Conservation (phyloP, 2,797 vertebrate genomes). For the Liparis tanakae region DNA sequence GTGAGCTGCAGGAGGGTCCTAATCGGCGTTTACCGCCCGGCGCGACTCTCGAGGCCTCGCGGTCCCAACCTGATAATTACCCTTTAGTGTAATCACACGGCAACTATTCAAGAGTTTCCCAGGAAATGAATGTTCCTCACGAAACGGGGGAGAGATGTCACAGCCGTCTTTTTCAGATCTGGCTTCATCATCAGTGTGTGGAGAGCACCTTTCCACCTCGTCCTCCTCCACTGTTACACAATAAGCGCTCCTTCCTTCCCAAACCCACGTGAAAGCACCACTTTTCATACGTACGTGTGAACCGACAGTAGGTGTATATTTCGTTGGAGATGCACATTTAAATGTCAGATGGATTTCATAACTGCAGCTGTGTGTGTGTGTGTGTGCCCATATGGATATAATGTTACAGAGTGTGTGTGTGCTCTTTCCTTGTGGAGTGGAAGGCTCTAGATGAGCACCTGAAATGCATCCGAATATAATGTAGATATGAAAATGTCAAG, state of each 20-base stretch:
- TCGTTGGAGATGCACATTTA: conserved; percentile 41
- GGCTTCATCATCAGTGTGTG: conserved; percentile 29
- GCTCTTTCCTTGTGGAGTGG: conserved; percentile 7
- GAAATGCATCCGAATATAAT: conserved; percentile 14
- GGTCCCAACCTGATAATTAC: conserved; percentile 1
- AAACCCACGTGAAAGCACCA: conserved; percentile 55
- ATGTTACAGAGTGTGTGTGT: neutral
- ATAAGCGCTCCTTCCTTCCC: conserved; percentile 45
- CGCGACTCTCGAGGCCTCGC: neutral
- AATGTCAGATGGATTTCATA: conserved; percentile 45
- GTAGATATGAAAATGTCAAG: conserved; percentile 32
- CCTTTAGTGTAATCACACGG: neutral
- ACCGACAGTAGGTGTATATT: conserved; percentile 46
- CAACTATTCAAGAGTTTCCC: neutral
- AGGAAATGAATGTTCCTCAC: neutral
- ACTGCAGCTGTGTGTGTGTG: neutral
- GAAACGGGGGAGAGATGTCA: conserved; percentile 20
- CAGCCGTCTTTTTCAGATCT: conserved; percentile 15
- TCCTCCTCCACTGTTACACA: conserved; percentile 67
- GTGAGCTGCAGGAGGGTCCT: neutral
- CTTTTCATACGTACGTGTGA: conserved; percentile 25
- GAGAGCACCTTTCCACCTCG: conserved; percentile 37
- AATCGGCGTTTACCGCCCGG: neutral
- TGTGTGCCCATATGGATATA: neutral
- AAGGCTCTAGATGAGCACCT: conserved; percentile 9